A percentile compares a stretch with the other conserved stretches of the same genome.
Conservation (phyloP, 2,113 vertebrate species). For the Periophthalmodon schlosseri region DNA sequence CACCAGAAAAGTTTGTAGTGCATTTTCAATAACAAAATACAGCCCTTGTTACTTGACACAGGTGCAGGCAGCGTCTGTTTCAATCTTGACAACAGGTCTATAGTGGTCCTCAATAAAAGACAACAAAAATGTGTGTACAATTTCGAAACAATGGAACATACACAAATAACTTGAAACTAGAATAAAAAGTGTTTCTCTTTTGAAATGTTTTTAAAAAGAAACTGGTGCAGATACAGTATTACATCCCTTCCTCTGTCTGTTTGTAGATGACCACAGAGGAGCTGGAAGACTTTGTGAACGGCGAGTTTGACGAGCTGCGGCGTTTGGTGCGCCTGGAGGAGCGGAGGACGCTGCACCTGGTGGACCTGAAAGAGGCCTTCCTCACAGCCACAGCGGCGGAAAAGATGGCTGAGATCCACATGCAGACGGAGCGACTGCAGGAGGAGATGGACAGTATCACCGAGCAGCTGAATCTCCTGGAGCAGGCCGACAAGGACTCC, state of each 20-base stretch:
- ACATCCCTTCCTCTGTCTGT: background rate
- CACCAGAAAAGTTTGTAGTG: too few species aligned
- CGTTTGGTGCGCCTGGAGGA: conserved; percentile 80
- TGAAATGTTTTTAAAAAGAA: background rate
- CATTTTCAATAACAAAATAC: too few species aligned
- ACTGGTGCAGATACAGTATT: background rate
- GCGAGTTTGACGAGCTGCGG: conserved; percentile 83
- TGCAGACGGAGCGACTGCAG: conserved; percentile 80
- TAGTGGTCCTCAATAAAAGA: too few species aligned
- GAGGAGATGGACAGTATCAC: conserved; percentile 86
- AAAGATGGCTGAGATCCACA: conserved; percentile 81
- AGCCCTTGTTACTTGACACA: too few species aligned
- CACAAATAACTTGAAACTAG: too few species aligned
- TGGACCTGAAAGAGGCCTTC: conserved; percentile 83
- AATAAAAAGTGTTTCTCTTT: too few species aligned
- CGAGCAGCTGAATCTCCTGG: conserved; percentile 79
- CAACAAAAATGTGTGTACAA: too few species aligned
- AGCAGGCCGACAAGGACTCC: conserved; percentile 72
- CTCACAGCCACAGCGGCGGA: conserved; percentile 81
- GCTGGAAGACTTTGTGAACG: conserved; percentile 80
- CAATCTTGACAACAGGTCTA: too few species aligned
- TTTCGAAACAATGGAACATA: too few species aligned
- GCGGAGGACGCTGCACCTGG: conserved; percentile 76
- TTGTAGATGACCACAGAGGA: conserved; percentile 75
- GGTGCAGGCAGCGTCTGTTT: too few species aligned